These are phyloP conservation scores for Caenorhabditis auriculariae DNA, from an alignment of 2,888 invertebrate species.

Conservation along the genomic window DNA sequence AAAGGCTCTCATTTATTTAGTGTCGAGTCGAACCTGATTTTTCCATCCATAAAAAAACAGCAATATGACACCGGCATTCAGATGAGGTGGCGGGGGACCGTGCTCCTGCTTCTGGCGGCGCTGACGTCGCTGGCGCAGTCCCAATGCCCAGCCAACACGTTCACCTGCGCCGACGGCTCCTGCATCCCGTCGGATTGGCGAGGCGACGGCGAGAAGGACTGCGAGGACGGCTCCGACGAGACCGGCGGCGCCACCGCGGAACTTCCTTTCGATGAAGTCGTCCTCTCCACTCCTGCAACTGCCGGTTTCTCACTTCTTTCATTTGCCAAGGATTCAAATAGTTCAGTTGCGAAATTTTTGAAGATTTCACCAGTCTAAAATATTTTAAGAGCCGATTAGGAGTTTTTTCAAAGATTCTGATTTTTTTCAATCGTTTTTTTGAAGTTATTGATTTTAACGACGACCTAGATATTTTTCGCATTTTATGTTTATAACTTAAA, in stretches of 20 bases:
- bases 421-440: no score
- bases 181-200: conserved; percentile 60
- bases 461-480: no score
- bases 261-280: conserved; percentile 19
- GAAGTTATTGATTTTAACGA: no score
- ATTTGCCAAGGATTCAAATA: background rate
- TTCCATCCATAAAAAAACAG: no score
- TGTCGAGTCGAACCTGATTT: no score
- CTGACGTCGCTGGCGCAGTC: conserved; percentile 11
- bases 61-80: no score
- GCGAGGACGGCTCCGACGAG: conserved; percentile 53
- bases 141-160: conserved; percentile 51
- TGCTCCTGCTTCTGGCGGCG: conserved; percentile 18
- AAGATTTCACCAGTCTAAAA: background rate
- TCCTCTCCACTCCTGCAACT: background rate
- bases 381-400: no score
- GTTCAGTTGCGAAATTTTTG: background rate
- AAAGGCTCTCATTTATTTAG: no score
- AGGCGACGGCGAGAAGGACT: conserved; percentile 59
- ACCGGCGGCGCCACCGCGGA: conserved; percentile 4
- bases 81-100: conserved; percentile 20
- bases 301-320: background rate
- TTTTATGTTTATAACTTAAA: no score
- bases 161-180: conserved; percentile 52
- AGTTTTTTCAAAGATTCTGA: no score